phyloP scores from a whole-genome alignment of 2,113 vertebrate genomes.

The Ctenodactylus gundi region DNA sequence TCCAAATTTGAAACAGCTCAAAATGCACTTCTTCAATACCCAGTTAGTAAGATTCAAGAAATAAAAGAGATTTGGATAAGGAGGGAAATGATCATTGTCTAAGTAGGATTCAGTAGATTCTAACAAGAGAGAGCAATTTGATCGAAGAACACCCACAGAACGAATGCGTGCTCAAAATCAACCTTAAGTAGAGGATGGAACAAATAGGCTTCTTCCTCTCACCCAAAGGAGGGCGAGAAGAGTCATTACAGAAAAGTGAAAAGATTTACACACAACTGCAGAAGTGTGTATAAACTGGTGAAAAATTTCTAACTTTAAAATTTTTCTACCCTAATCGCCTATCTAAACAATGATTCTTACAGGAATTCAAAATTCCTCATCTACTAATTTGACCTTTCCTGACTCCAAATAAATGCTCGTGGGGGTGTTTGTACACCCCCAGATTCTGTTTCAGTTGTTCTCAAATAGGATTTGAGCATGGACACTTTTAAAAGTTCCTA shows the following conservation, averaged over 20 bases:
- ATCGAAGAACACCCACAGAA: background rate
- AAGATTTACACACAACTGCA: background rate
- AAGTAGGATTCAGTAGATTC: background rate
- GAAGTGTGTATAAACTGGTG: background rate
- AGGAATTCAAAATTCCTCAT: background rate
- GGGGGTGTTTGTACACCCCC: background rate
- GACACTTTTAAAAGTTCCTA: background rate
- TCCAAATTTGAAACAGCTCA: slow-evolving; percentile 22
- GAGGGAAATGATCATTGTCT: background rate
- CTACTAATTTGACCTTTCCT: background rate
- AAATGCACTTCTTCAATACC: background rate
- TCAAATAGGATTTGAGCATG: background rate
- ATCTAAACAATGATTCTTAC: background rate
- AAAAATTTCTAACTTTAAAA: background rate
- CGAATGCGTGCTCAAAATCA: background rate
- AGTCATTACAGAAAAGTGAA: background rate
- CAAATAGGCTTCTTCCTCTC: background rate
- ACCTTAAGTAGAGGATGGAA: background rate
- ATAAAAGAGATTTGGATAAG: background rate
- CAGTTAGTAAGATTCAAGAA: background rate
- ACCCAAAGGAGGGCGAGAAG: background rate
- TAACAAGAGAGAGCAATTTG: background rate
- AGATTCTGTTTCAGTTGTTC: background rate
- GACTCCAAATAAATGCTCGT: background rate
- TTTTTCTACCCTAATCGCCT: background rate